phyloP scores from a whole-genome alignment of 2,888 invertebrate genomes.

The Macaria notata region DNA sequence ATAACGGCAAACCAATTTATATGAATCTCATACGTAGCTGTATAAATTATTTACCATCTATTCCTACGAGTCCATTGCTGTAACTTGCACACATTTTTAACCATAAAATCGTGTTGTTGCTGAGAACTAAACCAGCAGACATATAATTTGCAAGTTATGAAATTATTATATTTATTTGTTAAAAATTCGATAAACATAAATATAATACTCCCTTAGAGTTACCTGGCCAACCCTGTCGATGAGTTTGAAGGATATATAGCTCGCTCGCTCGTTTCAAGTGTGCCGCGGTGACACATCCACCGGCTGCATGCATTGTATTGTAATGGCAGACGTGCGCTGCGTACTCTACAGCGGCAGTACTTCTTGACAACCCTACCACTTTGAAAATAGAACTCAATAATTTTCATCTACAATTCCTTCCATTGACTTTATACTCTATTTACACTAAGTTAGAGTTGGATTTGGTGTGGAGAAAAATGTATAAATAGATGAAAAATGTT shows the following conservation, averaged over 20 bases:
- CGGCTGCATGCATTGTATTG: constrained; percentile 72
- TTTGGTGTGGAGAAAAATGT: constrained; percentile 3
- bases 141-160: no score
- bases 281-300: constrained; percentile 68
- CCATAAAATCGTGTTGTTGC: no score
- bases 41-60: no score
- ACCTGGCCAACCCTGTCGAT: constrained; percentile 46
- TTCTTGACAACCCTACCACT: constrained; percentile 30
- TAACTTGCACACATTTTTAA: no score
- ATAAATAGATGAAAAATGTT: constrained; percentile 10
- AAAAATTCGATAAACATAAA: no score
- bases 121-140: no score
- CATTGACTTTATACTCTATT: neutral
- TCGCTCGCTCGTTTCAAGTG: constrained; percentile 63
- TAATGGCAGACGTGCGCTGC: constrained; percentile 66
- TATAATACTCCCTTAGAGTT: no score
- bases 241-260: constrained; percentile 68
- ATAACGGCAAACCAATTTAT: no score
- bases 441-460: neutral
- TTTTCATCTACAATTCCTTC: constrained; percentile 18
- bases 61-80: no score
- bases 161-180: no score
- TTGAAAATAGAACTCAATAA: constrained; percentile 32
- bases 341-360: constrained; percentile 48
- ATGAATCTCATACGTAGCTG: no score